Evolutionary conservation across 2,888 invertebrate genomes (phyloP).

Genomic region (Parelbella ahira): DNA sequence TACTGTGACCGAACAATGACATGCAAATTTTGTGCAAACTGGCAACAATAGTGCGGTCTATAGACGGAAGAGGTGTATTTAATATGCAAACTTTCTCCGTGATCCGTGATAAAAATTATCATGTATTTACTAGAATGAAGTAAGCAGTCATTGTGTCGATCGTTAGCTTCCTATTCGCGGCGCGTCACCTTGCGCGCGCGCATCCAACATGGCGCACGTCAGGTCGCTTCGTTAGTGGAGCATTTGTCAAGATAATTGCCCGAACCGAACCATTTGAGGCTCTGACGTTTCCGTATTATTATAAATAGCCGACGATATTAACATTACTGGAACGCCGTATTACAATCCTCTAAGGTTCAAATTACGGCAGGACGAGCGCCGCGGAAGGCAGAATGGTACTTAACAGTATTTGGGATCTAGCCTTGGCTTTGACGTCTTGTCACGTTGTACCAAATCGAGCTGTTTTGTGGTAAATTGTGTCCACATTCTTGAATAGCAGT

Average conservation of each 20-base stretch:
- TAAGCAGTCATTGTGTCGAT: slow-evolving; percentile 51
- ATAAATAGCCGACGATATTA: slow-evolving; percentile 37
- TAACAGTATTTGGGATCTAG: slow-evolving; percentile 30
- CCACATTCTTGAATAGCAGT: slow-evolving; percentile 29
- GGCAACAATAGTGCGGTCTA: slow-evolving; percentile 30
- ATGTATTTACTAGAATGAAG: slow-evolving; percentile 49
- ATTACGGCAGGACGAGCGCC: slow-evolving; percentile 2
- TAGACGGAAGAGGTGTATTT: slow-evolving; percentile 38
- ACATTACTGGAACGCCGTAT: slow-evolving; percentile 1
- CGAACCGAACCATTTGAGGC: slow-evolving; percentile 54
- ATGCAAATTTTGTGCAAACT: slow-evolving; percentile 26
- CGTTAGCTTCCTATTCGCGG: slow-evolving; percentile 59
- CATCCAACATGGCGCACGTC: slow-evolving; percentile 52
- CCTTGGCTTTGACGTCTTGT: slow-evolving; percentile 62
- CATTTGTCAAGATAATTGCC: slow-evolving; percentile 75
- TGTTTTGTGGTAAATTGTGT: slow-evolving; percentile 44
- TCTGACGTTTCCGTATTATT: slow-evolving; percentile 62
- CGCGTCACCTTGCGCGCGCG: slow-evolving; percentile 51
- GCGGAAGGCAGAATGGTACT: slow-evolving; percentile 8
- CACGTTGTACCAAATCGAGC: slow-evolving; percentile 50
- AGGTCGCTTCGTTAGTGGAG: slow-evolving; percentile 61
- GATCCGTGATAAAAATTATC: slow-evolving; percentile 46
- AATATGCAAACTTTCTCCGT: slow-evolving; percentile 51
- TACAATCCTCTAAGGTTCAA: slow-evolving; percentile 13
- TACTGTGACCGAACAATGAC: no score